Percentiles rank a stretch among this genome's conserved stretches.
Evolutionary conservation across 2,113 vertebrate species (phyloP).

Genomic region (Puntigrus tetrazona): DNA sequence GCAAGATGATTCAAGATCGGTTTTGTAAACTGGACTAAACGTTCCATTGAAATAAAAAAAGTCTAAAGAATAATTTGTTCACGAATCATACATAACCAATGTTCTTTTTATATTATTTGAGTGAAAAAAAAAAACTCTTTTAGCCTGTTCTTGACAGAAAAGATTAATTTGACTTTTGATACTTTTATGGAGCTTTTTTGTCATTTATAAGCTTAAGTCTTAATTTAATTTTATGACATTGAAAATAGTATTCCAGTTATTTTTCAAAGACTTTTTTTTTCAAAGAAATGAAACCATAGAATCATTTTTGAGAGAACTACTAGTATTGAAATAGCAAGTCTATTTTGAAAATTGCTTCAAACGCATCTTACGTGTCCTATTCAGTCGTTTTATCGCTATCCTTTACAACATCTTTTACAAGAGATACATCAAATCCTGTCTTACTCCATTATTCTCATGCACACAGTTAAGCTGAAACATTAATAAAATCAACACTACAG

Average conservation of each 20-base stretch:
- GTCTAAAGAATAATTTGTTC: neutral
- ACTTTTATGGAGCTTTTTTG: neutral
- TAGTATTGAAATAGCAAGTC: neutral
- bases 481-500: conserved; percentile 7
- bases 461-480: neutral
- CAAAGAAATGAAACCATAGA: neutral
- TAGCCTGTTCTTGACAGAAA: neutral
- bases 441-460: neutral
- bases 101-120: neutral
- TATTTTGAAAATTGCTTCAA: neutral
- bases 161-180: neutral
- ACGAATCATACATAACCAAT: neutral
- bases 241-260: neutral
- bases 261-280: neutral
- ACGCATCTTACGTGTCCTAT: neutral
- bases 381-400: neutral
- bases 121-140: neutral
- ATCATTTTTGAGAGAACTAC: neutral
- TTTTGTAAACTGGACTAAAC: neutral
- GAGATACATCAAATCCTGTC: neutral
- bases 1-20: neutral
- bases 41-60: neutral
- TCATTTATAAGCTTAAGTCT: neutral
- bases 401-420: neutral
- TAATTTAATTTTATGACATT: neutral